Evolutionary conservation across 2,797 vertebrate genomes (phyloP).

Genomic region (Bovichtus variegatus): DNA sequence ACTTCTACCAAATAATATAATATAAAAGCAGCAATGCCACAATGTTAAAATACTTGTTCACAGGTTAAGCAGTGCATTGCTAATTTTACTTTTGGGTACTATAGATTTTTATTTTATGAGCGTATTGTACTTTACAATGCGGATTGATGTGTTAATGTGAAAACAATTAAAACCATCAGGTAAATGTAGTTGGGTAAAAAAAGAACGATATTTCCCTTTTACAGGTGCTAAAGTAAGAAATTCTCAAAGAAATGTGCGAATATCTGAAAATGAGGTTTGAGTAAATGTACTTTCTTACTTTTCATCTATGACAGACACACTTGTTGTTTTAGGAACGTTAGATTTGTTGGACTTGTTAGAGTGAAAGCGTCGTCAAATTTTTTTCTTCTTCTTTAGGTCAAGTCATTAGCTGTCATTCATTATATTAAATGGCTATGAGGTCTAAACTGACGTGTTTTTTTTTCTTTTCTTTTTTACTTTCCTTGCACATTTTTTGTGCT

Average conservation of each 20-base stretch:
- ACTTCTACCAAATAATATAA: too few relatives aligned
- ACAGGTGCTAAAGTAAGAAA: neutral
- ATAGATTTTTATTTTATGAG: slow-evolving; percentile 15
- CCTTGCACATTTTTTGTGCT: neutral
- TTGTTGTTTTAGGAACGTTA: neutral
- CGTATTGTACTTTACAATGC: neutral
- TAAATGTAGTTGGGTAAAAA: neutral
- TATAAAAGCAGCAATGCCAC: neutral
- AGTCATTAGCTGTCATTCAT: neutral
- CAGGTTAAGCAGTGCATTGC: neutral
- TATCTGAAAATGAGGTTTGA: neutral
- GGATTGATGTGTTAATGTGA: neutral
- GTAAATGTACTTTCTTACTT: neutral
- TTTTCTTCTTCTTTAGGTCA: too few relatives aligned
- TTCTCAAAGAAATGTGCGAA: neutral
- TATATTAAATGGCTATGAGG: neutral
- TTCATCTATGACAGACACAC: neutral
- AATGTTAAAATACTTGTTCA: too few relatives aligned
- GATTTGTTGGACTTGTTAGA: neutral
- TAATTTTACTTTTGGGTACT: neutral
- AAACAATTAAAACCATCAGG: slow-evolving; percentile 7
- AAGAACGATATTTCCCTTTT: neutral
- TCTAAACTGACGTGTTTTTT: neutral
- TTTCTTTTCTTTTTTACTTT: too few relatives aligned
- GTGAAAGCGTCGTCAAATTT: neutral